phyloP scores from a whole-genome alignment of 2,797 vertebrate genomes.

The Huso huso region DNA sequence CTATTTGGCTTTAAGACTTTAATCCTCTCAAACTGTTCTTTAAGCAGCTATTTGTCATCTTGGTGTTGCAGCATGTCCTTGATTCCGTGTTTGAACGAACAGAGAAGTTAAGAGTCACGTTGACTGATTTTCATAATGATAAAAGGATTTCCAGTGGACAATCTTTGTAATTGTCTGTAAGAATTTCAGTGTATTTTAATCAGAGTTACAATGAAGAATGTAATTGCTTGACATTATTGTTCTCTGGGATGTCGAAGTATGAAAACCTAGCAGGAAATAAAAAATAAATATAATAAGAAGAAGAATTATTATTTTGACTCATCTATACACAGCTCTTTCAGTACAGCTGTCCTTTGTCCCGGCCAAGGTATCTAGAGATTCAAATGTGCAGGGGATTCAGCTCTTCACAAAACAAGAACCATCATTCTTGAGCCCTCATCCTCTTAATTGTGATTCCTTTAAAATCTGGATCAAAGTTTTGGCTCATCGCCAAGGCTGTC shows the following conservation, averaged over 20 bases:
- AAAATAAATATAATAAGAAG: not conserved
- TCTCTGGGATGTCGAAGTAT: conserved; percentile 17
- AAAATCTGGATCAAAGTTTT: no score
- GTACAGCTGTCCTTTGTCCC: not conserved
- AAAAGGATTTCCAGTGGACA: conserved; percentile 26
- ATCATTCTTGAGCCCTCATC: no score
- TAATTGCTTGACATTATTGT: conserved; percentile 20
- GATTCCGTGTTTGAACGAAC: conserved; percentile 25
- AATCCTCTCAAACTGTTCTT: conserved; percentile 52
- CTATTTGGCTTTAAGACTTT: conserved; percentile 26
- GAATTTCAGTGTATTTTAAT: conserved; percentile 18
- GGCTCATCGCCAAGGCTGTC: no score
- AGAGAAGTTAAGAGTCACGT: conserved; percentile 14
- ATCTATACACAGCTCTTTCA: not conserved
- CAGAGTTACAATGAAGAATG: not conserved
- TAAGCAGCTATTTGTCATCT: conserved; percentile 50
- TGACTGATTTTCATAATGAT: conserved; percentile 29
- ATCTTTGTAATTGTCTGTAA: conserved; percentile 1
- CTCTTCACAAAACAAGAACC: not conserved
- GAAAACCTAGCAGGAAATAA: conserved; percentile 4
- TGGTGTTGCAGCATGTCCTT: conserved; percentile 28
- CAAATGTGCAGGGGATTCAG: not conserved
- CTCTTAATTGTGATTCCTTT: no score
- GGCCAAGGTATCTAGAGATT: not conserved
- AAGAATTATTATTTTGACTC: not conserved